Evolutionary conservation across 2,888 invertebrate genomes (phyloP).

Genomic region (Catocala nupta): DNA sequence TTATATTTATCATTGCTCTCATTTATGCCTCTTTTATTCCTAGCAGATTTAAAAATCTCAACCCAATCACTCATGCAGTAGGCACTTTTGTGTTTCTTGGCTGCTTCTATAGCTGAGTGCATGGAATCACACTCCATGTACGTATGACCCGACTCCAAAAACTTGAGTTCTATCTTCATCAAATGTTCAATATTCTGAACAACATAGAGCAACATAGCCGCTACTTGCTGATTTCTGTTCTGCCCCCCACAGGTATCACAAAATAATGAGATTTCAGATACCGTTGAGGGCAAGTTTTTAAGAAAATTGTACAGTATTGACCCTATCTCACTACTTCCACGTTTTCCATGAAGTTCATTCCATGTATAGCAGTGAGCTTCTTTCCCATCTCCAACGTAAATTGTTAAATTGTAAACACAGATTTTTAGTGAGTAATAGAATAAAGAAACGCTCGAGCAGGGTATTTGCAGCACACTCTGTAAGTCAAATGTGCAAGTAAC

Average conservation of each 20-base stretch:
- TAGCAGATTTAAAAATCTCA: slow-evolving; percentile 1
- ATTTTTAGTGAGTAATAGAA: slow-evolving; percentile 27
- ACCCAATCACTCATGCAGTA: slow-evolving; percentile 21
- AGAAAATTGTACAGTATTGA: slow-evolving; percentile 15
- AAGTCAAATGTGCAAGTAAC: too few relatives aligned
- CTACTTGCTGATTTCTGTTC: slow-evolving; percentile 27
- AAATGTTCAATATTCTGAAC: slow-evolving; percentile 21
- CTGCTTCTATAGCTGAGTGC: slow-evolving; percentile 14
- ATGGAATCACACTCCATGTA: too few relatives aligned
- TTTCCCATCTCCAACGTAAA: slow-evolving; percentile 17
- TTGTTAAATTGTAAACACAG: slow-evolving; percentile 29
- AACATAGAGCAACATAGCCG: slow-evolving; percentile 22
- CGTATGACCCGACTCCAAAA: slow-evolving; percentile 14
- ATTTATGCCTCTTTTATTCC: slow-evolving; percentile 8
- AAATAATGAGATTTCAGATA: slow-evolving; percentile 16
- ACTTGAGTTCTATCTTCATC: slow-evolving; percentile 17
- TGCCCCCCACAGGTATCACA: slow-evolving; percentile 22
- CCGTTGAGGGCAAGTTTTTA: slow-evolving; percentile 3
- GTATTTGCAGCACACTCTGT: too few relatives aligned
- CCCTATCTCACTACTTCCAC: slow-evolving; percentile 25
- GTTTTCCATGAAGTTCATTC: slow-evolving; percentile 27
- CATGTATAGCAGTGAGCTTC: slow-evolving; percentile 24
- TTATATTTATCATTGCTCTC: slow-evolving; percentile 1
- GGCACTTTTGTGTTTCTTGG: slow-evolving; percentile 21
- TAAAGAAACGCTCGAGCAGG: slow-evolving; percentile 17